A percentile compares a stretch with the other conserved stretches of the same genome.
These are phyloP conservation scores for Drosophila monieri DNA, from an alignment of 2,888 invertebrate species.

Conservation along the genomic window DNA sequence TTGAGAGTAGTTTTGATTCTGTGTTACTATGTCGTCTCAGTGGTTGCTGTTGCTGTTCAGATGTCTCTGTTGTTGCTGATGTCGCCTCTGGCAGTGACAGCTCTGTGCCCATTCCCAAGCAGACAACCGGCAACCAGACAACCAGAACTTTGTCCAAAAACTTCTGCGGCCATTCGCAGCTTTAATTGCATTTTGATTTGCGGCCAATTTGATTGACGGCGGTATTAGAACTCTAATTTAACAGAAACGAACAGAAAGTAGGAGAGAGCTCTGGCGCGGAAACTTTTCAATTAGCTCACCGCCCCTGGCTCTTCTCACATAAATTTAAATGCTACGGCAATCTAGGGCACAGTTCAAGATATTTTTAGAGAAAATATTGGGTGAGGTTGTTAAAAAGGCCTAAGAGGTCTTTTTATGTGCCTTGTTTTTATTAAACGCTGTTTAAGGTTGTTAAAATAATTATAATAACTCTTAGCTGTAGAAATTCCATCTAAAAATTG, in stretches of 20 bases:
- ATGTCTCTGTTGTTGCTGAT: slow-evolving; percentile 17
- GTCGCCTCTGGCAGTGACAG: slow-evolving; percentile 38
- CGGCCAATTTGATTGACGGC: slow-evolving; percentile 48
- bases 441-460: too few species aligned
- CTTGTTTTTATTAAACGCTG: too few species aligned
- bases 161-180: slow-evolving; percentile 39
- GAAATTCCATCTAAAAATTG: too few species aligned
- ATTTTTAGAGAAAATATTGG: neutral
- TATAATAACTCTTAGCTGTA: too few species aligned
- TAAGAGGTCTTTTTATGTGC: too few species aligned
- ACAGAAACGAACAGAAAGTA: neutral
- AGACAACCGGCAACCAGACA: slow-evolving; percentile 26
- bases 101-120: slow-evolving; percentile 71
- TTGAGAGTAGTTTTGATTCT: slow-evolving; percentile 54
- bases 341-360: slow-evolving; percentile 19
- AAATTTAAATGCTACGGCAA: slow-evolving; percentile 35
- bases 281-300: slow-evolving; percentile 57
- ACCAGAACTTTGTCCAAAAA: slow-evolving; percentile 61
- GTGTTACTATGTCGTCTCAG: slow-evolving; percentile 67
- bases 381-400: too few species aligned
- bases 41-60: slow-evolving; percentile 24
- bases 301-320: slow-evolving; percentile 20
- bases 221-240: slow-evolving; percentile 11
- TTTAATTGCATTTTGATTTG: slow-evolving; percentile 70
- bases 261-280: slow-evolving; percentile 3